Conservation (phyloP, 2,113 vertebrate genomes). For the Oreochromis aureus region DNA sequence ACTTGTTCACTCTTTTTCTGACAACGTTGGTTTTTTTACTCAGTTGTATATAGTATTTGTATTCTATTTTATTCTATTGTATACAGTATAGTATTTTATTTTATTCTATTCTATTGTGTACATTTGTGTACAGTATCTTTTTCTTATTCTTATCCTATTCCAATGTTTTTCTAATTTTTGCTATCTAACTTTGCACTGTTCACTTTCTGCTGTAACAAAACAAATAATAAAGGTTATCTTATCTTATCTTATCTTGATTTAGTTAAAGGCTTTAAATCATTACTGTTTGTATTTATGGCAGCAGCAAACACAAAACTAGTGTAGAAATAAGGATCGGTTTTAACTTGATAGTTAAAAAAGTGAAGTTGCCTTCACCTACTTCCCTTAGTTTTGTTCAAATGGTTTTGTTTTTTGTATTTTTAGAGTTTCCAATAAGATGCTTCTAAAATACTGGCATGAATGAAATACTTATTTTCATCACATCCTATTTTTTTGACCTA, state of each 20-base stretch:
- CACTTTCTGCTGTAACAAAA: not conserved
- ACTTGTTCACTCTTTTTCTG: not conserved
- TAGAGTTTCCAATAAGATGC: not conserved
- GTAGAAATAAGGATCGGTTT: not conserved
- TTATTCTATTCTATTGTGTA: fast-evolving
- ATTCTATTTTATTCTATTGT: not conserved
- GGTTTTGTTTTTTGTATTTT: not conserved
- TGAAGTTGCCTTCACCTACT: not conserved
- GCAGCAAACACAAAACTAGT: not conserved
- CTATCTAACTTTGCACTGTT: not conserved
- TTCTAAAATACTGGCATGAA: not conserved
- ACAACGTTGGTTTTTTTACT: not conserved
- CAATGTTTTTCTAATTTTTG: not conserved
- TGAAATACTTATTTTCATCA: not conserved
- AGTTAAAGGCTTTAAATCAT: not conserved
- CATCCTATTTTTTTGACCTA: not conserved
- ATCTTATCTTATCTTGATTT: not conserved
- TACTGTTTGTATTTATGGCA: not conserved
- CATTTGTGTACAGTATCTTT: not conserved
- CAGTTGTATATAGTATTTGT: not conserved
- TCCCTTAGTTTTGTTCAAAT: not conserved
- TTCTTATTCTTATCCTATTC: not conserved
- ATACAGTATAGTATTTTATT: not conserved
- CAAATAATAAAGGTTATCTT: not conserved
- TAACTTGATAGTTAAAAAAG: not conserved